These are phyloP conservation scores for Phyllotreta striolata DNA, from an alignment of 2,888 invertebrate genomes.

Conservation along the genomic window DNA sequence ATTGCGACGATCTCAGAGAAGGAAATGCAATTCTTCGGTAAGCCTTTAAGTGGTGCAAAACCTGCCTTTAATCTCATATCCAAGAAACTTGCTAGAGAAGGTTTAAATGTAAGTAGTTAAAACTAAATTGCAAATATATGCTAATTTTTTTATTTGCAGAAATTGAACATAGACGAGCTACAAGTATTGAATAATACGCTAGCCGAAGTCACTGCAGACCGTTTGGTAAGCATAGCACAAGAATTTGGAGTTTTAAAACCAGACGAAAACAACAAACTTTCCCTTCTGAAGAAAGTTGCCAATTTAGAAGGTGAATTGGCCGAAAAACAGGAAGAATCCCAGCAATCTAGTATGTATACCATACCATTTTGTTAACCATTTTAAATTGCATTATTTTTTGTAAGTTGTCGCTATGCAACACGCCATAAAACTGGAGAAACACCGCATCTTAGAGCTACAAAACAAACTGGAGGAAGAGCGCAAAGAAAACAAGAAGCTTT, in stretches of 20 bases:
- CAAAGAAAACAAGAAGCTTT: conserved; percentile 29
- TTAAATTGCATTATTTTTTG: conserved; percentile 15
- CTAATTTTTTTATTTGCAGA: conserved; percentile 51
- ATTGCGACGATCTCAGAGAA: conserved; percentile 45
- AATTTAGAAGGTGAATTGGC: conserved; percentile 63
- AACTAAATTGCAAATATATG: conserved; percentile 1
- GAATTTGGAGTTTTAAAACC: conserved; percentile 49
- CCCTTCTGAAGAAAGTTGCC: conserved; percentile 61
- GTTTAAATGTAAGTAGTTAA: conserved; percentile 50
- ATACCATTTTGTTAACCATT: background rate
- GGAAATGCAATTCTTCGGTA: conserved; percentile 43
- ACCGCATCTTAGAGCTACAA: conserved; percentile 41
- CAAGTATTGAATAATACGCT: conserved; percentile 65
- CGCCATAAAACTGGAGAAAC: conserved; percentile 45
- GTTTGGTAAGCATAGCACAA: conserved; percentile 48
- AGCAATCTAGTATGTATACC: conserved; percentile 62
- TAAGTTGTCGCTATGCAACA: conserved; percentile 45
- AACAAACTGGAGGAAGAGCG: conserved; percentile 42
- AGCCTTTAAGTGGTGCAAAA: conserved; percentile 36
- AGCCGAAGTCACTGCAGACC: conserved; percentile 63
- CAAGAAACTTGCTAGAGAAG: conserved; percentile 48
- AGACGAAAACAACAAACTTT: conserved; percentile 60
- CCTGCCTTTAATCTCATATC: conserved; percentile 42
- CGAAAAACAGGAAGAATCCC: conserved; percentile 63
- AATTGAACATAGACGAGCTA: conserved; percentile 64